Base-by-base conservation (phyloP, 2,797 vertebrate genomes). In the Alauda arvensis region DNA sequence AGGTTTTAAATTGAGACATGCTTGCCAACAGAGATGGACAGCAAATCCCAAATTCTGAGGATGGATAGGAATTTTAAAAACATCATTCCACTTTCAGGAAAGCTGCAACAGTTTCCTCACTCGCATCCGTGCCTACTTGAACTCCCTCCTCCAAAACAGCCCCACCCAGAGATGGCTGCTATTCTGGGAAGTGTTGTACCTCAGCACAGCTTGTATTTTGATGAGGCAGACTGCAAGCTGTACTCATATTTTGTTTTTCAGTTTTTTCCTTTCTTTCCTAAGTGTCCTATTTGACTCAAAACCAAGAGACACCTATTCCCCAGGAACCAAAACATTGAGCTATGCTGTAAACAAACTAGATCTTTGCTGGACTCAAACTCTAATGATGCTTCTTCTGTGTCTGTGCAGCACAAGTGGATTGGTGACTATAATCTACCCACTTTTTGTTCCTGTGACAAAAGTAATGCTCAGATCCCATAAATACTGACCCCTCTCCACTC, bases 141-240 rank as follows among this genome's bases (percentile, higher is more conserved):
- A 65, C 33, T 79, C 89, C 68, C 42, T 91, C 77, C 89, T 86
- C 40, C 72, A 75, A 92, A 91, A 77, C 68, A 90, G 63, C 87
- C n/a, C 78, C 94, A 91, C 93, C 91, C 83, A 59, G 85, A 68
- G 90, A 87, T 84, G 77, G 90, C 87, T 90, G 66, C 45, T 75
- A 37, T 82, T 75, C 89, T 34, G 0, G 60, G 71, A 75, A 93
- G 75, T 2, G 52, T 56, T 88, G 89, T 77, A 81, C 88, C 83
- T 92, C 79, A 55, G 68, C 65, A 52, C 39, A 66, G 52, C 46
- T 83, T 52, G 24, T 65, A 71, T 91, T 94, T 86, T 66, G 72
- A 86, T 89, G 62, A 79, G 17, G 39, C 33, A 23, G 68, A 53
- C 46, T 65, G 34, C 46, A 84, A 56, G 65, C 60, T 61, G 39